These are phyloP conservation scores for Linnaemya vulpina DNA, from an alignment of 2,888 invertebrate genomes.

Conservation along the genomic window DNA sequence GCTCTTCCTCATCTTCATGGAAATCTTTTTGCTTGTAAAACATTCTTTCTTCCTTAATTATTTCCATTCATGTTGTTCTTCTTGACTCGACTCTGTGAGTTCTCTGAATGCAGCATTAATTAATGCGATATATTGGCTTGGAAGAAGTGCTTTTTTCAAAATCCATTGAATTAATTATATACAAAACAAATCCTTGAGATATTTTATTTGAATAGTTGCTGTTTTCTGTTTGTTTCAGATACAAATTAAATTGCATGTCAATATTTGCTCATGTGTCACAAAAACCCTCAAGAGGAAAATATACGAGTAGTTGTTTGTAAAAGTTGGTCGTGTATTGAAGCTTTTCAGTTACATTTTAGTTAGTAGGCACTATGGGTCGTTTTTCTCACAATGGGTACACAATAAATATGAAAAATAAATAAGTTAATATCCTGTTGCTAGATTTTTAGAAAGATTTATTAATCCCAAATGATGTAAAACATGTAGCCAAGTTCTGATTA, in stretches of 20 bases:
- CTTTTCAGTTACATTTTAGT: not conserved
- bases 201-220: conserved; percentile 13
- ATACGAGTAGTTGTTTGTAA: not conserved
- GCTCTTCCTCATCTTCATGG: not conserved
- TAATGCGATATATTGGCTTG: conserved; percentile 14
- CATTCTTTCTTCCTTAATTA: not conserved
- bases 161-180: conserved; percentile 10
- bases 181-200: conserved; percentile 23
- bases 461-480: too few species aligned
- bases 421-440: too few species aligned
- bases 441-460: too few species aligned
- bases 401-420: too few species aligned
- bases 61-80: not conserved
- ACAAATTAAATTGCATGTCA: conserved; percentile 31
- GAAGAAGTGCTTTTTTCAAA: conserved; percentile 2
- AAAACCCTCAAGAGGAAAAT: not conserved
- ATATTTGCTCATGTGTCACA: conserved; percentile 33
- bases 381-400: too few species aligned
- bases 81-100: not conserved
- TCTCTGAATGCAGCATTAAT: not conserved
- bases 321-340: not conserved
- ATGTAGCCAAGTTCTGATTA: too few species aligned
- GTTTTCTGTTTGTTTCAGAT: not conserved
- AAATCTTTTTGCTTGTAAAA: not conserved
- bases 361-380: not conserved